A percentile compares a stretch with the other conserved stretches of the same genome.
These are phyloP conservation scores for Typhlichthys subterraneus DNA, from an alignment of 2,797 vertebrate species.

Conservation along the genomic window DNA sequence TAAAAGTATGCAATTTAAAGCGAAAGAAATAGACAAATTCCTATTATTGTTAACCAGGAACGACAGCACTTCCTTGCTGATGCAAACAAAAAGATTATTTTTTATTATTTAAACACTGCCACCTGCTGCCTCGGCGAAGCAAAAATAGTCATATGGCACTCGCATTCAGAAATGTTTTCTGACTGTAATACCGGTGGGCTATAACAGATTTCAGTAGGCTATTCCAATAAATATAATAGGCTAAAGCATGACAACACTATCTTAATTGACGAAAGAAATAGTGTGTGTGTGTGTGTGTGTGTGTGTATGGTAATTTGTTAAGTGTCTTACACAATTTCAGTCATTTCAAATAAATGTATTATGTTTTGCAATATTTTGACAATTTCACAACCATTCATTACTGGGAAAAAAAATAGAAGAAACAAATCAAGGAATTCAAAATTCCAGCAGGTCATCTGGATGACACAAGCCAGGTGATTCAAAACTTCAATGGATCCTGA, in stretches of 20 bases:
- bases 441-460: background rate
- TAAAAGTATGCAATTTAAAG: too few species aligned
- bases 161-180: background rate
- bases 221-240: too few species aligned
- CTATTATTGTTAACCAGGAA: conserved; percentile 20
- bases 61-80: conserved; percentile 1
- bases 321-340: background rate
- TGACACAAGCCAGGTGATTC: background rate
- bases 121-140: conserved; percentile 31
- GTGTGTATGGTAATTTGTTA: background rate
- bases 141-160: background rate
- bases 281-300: too few species aligned
- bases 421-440: background rate
- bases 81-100: rapidly evolving
- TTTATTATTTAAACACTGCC: conserved; percentile 20
- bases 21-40: background rate
- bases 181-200: too few species aligned
- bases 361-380: background rate
- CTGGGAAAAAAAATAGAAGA: background rate
- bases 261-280: too few species aligned
- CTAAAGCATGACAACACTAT: too few species aligned
- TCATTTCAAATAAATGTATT: background rate
- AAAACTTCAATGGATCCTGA: conserved; percentile 14
- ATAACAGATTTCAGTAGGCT: too few species aligned
- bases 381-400: background rate